These are phyloP conservation scores for Malacoctenus gilli DNA, from an alignment of 2,797 vertebrate genomes.

Conservation along the genomic window DNA sequence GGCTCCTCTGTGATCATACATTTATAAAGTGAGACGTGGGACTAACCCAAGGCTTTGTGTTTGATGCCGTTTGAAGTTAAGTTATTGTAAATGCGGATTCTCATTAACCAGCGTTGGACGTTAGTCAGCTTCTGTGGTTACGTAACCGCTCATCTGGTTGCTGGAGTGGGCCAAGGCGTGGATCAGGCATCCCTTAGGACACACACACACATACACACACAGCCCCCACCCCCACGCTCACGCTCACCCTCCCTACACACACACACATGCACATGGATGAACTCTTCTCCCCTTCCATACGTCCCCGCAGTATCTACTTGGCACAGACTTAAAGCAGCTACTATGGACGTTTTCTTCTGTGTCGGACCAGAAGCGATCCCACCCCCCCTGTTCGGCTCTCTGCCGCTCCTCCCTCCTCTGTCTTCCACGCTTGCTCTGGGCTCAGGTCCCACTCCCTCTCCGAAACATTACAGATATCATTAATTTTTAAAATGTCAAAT, in stretches of 20 bases:
- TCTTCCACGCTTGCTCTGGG: constrained; percentile 3
- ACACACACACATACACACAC: constrained; percentile 67
- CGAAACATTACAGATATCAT: constrained; percentile 40
- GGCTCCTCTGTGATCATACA: constrained; percentile 1
- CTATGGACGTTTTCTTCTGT: constrained; percentile 35
- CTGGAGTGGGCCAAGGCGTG: constrained; percentile 69
- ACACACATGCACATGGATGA: constrained; percentile 13
- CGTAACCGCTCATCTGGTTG: constrained; percentile 77
- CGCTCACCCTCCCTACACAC: constrained; percentile 14
- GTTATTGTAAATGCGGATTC: constrained; percentile 67
- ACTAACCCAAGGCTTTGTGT: constrained; percentile 30
- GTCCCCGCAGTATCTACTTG: constrained; percentile 38
- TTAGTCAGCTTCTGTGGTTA: constrained; percentile 68
- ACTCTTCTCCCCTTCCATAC: constrained; percentile 37
- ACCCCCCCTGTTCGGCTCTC: constrained; percentile 14
- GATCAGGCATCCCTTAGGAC: constrained; percentile 79
- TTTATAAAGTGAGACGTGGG: constrained; percentile 16
- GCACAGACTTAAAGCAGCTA: constrained; percentile 41
- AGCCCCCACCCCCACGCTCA: constrained; percentile 51
- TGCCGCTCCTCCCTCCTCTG: constrained; percentile 10
- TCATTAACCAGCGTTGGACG: constrained; percentile 70
- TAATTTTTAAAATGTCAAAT: constrained; percentile 62
- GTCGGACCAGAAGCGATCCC: constrained; percentile 37
- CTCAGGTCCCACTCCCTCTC: constrained; percentile 14
- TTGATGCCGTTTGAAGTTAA: constrained; percentile 63